phyloP scores from a whole-genome alignment of 64 coral and sea anemone genomes.

The Dendronephthya gigantea region DNA sequence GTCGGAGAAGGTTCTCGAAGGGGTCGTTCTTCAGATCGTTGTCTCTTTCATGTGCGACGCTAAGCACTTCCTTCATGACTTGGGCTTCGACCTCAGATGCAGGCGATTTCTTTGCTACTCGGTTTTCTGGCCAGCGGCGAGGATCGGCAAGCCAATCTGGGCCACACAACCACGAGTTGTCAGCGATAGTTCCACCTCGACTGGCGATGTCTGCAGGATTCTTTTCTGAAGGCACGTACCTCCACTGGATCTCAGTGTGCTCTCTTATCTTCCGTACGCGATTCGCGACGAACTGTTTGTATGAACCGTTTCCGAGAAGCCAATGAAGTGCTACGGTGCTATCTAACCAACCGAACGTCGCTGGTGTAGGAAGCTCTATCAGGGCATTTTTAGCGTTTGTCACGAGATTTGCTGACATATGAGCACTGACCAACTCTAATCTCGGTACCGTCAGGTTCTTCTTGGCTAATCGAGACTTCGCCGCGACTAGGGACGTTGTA shows the following conservation, averaged over 20 bases:
- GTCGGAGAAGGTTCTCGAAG: neutral
- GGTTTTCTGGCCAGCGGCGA: conserved; percentile 14
- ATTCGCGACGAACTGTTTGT: neutral
- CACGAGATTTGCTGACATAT: neutral
- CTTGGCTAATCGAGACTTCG: neutral
- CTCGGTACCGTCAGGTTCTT: neutral
- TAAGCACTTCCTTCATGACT: conserved; percentile 22
- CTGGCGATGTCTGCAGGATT: neutral
- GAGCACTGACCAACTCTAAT: neutral
- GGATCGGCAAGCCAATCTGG: conserved; percentile 26
- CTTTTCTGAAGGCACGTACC: neutral
- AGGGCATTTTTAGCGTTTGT: neutral
- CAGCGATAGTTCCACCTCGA: neutral
- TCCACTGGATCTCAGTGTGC: neutral
- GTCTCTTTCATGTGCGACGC: neutral
- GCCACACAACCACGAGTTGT: neutral
- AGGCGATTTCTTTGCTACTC: conserved; percentile 21
- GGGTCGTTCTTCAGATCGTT: neutral
- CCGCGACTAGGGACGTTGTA: neutral
- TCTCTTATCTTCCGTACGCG: neutral
- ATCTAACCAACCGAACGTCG: neutral
- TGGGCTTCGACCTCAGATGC: conserved; percentile 31
- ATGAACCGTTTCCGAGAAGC: neutral
- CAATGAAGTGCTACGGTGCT: neutral
- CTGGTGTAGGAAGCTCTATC: neutral